A percentile compares a stretch with the other conserved stretches of the same genome.
These are phyloP conservation scores for Cairina moschata DNA, from an alignment of 2,113 vertebrate genomes.

Conservation along the genomic window DNA sequence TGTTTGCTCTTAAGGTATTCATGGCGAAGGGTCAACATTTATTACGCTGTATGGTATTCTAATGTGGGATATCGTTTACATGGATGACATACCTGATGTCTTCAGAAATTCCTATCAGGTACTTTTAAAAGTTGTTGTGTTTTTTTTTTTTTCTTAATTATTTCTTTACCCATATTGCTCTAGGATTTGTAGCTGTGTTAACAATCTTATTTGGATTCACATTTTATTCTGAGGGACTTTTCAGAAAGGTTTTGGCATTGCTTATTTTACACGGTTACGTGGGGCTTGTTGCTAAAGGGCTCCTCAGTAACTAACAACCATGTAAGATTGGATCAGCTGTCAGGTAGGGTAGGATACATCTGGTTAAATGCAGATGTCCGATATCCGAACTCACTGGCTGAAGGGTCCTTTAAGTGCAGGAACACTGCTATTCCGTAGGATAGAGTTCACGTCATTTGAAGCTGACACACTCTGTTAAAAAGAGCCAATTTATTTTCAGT, in stretches of 20 bases:
- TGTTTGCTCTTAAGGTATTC: slow-evolving; percentile 83
- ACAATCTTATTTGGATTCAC: not conserved
- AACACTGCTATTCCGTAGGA: not conserved
- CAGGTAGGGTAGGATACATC: not conserved
- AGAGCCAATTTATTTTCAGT: not conserved
- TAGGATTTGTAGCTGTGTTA: not conserved
- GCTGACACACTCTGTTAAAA: not conserved
- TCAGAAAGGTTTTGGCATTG: not conserved
- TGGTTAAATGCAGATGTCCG: not conserved
- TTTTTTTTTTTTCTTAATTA: not conserved
- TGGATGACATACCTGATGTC: slow-evolving; percentile 87
- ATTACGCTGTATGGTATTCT: slow-evolving; percentile 88
- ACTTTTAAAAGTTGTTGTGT: not conserved
- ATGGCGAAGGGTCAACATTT: slow-evolving; percentile 95
- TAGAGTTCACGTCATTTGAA: not conserved
- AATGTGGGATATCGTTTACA: slow-evolving; percentile 93
- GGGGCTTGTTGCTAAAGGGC: not conserved
- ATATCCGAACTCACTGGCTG: not conserved
- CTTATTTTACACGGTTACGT: not conserved
- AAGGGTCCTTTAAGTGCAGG: not conserved
- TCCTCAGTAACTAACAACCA: not conserved
- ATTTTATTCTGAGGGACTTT: not conserved
- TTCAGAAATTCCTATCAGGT: slow-evolving; percentile 95
- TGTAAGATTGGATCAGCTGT: not conserved
- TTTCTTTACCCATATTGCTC: not conserved